A percentile compares a stretch with the other conserved stretches of the same genome.
These are phyloP conservation scores for Clistopyga incitator DNA, from an alignment of 2,888 invertebrate species.

Conservation along the genomic window DNA sequence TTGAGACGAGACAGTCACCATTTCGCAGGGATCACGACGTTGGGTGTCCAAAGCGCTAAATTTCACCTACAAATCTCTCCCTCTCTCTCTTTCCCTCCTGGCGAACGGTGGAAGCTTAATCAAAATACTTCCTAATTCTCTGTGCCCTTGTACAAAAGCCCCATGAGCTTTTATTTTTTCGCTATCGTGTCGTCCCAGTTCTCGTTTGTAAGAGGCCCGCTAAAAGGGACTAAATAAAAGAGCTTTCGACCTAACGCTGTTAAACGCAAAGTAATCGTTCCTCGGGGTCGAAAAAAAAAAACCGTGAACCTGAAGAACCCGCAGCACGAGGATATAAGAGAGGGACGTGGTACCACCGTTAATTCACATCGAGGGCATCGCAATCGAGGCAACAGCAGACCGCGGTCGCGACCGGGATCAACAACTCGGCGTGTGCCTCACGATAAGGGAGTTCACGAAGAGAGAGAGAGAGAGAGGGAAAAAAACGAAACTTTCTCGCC, in stretches of 20 bases:
- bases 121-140: background rate
- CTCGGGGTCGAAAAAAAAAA: slow-evolving; percentile 32
- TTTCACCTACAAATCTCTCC: background rate
- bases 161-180: no score
- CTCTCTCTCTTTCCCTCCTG: background rate
- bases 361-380: slow-evolving; percentile 52
- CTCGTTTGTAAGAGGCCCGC: background rate
- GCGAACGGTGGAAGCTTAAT: background rate
- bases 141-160: background rate
- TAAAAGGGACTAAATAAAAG: slow-evolving; percentile 1
- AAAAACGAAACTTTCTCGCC: slow-evolving; percentile 26
- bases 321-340: slow-evolving; percentile 22
- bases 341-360: slow-evolving; percentile 34
- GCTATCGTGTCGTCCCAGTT: background rate
- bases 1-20: slow-evolving; percentile 38
- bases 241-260: slow-evolving; percentile 6
- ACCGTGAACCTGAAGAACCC: slow-evolving; percentile 22
- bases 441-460: slow-evolving; percentile 63
- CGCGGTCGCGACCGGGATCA: slow-evolving; percentile 49
- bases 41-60: background rate
- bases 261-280: slow-evolving; percentile 29
- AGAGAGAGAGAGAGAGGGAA: background rate
- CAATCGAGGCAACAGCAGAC: slow-evolving; percentile 29
- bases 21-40: slow-evolving; percentile 27
- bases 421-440: slow-evolving; percentile 59